A percentile compares a stretch with the other conserved stretches of the same genome.
These are phyloP conservation scores for Heteromyza rotundicornis DNA, from an alignment of 2,888 invertebrate genomes.

Conservation along the genomic window DNA sequence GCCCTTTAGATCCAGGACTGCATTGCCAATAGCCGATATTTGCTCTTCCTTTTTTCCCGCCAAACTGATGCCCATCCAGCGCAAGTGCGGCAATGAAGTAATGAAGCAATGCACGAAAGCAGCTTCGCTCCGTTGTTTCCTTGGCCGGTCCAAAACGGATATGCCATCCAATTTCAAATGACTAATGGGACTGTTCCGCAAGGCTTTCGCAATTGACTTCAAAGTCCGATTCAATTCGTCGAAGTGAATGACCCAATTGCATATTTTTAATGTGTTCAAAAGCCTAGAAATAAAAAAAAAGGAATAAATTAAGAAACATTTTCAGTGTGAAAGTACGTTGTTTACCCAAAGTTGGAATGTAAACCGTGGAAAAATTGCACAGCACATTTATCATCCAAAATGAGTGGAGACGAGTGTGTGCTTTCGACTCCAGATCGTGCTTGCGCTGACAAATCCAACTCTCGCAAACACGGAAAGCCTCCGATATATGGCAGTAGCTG, in stretches of 20 bases:
- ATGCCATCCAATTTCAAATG: constrained; percentile 52
- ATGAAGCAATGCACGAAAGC: constrained; percentile 46
- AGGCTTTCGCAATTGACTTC: constrained; percentile 45
- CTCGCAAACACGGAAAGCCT: constrained; percentile 64
- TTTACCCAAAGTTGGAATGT: constrained; percentile 61
- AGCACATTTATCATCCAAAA: constrained; percentile 64
- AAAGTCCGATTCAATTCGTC: constrained; percentile 47
- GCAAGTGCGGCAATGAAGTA: constrained; percentile 42
- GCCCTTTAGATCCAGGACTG: constrained; percentile 47
- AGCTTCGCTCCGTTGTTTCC: constrained; percentile 45
- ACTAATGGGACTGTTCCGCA: constrained; percentile 48
- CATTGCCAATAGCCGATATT: constrained; percentile 48
- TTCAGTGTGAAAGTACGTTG: neutral
- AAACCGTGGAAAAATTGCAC: constrained; percentile 63
- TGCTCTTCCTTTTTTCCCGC: constrained; percentile 49
- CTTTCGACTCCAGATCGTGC: constrained; percentile 62
- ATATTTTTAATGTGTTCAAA: constrained; percentile 50
- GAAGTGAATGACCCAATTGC: constrained; percentile 52
- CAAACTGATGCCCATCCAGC: constrained; percentile 52
- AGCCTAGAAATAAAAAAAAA: constrained; percentile 31
- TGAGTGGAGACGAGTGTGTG: constrained; percentile 55
- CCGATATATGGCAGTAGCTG: constrained; percentile 63
- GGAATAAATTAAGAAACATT: neutral
- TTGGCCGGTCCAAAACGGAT: constrained; percentile 45
- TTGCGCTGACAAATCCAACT: constrained; percentile 63